Percentiles rank a stretch among this genome's conserved stretches.
These are phyloP conservation scores for Rhincodon typus DNA, from an alignment of 2,797 vertebrate species.

Conservation along the genomic window DNA sequence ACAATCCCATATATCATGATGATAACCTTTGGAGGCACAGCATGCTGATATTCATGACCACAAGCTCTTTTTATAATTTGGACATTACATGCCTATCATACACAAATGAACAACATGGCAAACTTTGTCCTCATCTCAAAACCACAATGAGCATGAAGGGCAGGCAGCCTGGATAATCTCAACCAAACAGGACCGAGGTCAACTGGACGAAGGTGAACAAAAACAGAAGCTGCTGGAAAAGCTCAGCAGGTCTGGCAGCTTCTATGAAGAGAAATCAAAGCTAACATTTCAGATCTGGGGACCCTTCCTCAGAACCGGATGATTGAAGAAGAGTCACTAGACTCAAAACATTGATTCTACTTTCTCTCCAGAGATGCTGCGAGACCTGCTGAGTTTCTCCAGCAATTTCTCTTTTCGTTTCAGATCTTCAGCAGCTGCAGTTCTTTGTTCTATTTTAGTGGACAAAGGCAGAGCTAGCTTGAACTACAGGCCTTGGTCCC, in stretches of 20 bases:
- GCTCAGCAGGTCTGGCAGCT: too few species aligned
- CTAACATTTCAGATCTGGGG: too few species aligned
- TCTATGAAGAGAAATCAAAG: too few species aligned
- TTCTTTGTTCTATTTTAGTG: too few species aligned
- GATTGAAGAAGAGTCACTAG: too few species aligned
- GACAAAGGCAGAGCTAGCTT: neutral
- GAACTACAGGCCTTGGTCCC: neutral
- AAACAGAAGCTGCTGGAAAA: too few species aligned
- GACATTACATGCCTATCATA: neutral
- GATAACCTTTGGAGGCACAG: neutral
- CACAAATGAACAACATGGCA: neutral
- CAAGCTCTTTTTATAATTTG: neutral
- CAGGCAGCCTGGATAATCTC: neutral
- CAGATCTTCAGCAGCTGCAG: too few species aligned
- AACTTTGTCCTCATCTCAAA: neutral
- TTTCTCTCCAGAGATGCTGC: too few species aligned
- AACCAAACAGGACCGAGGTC: neutral
- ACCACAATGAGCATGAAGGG: neutral
- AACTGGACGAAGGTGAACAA: neutral
- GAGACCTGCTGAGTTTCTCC: too few species aligned
- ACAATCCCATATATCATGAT: neutral
- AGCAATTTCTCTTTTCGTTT: too few species aligned
- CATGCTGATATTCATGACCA: neutral
- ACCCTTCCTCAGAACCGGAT: too few species aligned
- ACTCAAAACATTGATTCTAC: too few species aligned